Evolutionary conservation across 2,888 invertebrate genomes (phyloP).

Genomic region (Xanthorhoe designata): DNA sequence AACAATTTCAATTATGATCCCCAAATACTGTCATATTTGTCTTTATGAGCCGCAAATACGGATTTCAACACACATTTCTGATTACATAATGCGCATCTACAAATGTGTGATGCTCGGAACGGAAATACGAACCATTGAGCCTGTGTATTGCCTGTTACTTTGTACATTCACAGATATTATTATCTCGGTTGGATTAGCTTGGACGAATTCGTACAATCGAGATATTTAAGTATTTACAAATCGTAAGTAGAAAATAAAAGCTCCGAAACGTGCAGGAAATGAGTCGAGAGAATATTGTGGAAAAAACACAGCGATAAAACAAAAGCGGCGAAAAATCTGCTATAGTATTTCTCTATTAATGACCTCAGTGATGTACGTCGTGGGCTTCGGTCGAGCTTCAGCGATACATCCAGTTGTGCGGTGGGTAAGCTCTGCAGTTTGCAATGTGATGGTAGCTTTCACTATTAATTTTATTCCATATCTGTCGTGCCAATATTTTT

Average conservation of each 20-base stretch:
- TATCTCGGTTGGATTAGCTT: slow-evolving; percentile 30
- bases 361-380: too few relatives aligned
- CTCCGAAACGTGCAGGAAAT: background rate
- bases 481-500: too few relatives aligned
- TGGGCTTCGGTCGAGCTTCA: too few relatives aligned
- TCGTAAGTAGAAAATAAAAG: background rate
- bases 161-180: slow-evolving; percentile 24
- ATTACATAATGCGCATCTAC: slow-evolving; percentile 26
- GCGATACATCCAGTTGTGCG: too few relatives aligned
- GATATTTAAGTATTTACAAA: slow-evolving; percentile 1
- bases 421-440: too few relatives aligned
- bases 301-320: background rate
- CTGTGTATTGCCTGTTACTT: slow-evolving; percentile 35
- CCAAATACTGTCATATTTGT: slow-evolving; percentile 9
- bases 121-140: slow-evolving; percentile 40
- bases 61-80: slow-evolving; percentile 21
- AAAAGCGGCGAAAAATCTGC: background rate
- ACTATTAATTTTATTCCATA: too few relatives aligned
- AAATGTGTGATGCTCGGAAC: slow-evolving; percentile 30
- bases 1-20: slow-evolving; percentile 15
- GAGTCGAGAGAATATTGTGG: background rate
- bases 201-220: background rate
- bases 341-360: too few relatives aligned
- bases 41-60: slow-evolving; percentile 8
- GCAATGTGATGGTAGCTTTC: too few relatives aligned